Percentiles rank a stretch among this genome's conserved stretches.
Evolutionary conservation across 2,888 invertebrate genomes (phyloP).

Genomic region (Caenorhabditis imperialis): DNA sequence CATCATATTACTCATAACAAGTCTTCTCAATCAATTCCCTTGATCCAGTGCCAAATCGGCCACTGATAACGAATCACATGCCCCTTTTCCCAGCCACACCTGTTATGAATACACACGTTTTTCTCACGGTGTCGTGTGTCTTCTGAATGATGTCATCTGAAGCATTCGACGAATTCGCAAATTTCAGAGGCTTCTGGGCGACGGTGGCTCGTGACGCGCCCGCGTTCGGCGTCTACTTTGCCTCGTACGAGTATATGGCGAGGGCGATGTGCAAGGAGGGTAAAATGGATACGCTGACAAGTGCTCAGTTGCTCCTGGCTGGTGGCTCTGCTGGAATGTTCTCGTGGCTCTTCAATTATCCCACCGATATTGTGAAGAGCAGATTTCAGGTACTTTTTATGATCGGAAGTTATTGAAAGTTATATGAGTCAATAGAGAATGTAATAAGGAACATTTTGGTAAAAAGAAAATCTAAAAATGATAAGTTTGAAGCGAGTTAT

Average conservation of each 20-base stretch:
- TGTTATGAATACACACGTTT: conserved; percentile 22
- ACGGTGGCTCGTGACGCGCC: conserved; percentile 85
- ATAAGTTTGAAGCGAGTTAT: no score
- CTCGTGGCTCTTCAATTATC: conserved; percentile 90
- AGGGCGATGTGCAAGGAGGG: conserved; percentile 72
- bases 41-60: no score
- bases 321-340: conserved; percentile 88
- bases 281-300: conserved; percentile 80
- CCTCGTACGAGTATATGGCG: conserved; percentile 84
- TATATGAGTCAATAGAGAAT: neutral
- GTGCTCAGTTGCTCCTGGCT: conserved; percentile 85
- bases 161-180: neutral
- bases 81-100: no score
- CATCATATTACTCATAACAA: neutral
- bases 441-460: no score
- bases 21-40: no score
- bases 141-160: conserved; percentile 8
- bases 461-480: no score
- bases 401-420: neutral
- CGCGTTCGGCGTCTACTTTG: conserved; percentile 89
- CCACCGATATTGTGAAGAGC: conserved; percentile 91
- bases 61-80: no score
- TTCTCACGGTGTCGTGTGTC: neutral
- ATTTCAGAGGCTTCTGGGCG: conserved; percentile 69
- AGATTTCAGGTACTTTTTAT: conserved; percentile 83